Evolutionary conservation across 2,113 vertebrate species (phyloP).

Genomic region (Tympanuchus pallidicinctus): DNA sequence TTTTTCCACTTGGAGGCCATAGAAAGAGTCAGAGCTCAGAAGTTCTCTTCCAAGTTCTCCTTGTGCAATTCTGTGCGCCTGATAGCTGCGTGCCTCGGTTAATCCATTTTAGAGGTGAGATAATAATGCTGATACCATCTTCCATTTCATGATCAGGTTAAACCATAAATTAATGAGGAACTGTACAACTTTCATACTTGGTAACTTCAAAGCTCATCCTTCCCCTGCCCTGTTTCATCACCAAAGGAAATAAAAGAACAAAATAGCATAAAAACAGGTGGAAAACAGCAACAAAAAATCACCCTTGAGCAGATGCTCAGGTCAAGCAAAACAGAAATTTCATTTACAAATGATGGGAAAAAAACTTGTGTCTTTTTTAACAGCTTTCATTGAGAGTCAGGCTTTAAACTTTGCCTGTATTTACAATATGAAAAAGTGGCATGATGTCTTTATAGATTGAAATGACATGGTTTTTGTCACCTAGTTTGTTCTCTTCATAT

Average conservation of each 20-base stretch:
- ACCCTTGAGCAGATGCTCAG: neutral
- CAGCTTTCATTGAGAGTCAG: conserved; percentile 2
- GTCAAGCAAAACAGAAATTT: neutral
- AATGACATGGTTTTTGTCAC: conserved; percentile 40
- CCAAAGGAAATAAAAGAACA: neutral
- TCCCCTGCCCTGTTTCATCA: neutral
- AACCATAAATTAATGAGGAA: neutral
- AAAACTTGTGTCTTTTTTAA: neutral
- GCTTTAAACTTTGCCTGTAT: conserved; percentile 14
- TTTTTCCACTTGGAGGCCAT: neutral
- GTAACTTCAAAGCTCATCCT: neutral
- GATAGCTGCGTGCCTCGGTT: neutral
- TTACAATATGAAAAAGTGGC: conserved; percentile 21
- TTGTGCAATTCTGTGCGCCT: neutral
- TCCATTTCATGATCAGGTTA: neutral
- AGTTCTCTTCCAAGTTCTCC: neutral
- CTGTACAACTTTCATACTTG: neutral
- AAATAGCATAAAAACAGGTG: neutral
- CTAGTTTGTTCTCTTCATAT: conserved; percentile 8
- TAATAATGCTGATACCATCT: neutral
- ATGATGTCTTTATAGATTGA: conserved; percentile 27
- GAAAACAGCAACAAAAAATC: neutral
- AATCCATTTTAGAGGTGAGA: neutral
- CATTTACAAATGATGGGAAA: neutral
- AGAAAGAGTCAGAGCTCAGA: neutral